Evolutionary conservation across 2,888 invertebrate genomes (phyloP), one percentile per base, ranked within the genome.

Genomic region (Metellina segmentata): DNA sequence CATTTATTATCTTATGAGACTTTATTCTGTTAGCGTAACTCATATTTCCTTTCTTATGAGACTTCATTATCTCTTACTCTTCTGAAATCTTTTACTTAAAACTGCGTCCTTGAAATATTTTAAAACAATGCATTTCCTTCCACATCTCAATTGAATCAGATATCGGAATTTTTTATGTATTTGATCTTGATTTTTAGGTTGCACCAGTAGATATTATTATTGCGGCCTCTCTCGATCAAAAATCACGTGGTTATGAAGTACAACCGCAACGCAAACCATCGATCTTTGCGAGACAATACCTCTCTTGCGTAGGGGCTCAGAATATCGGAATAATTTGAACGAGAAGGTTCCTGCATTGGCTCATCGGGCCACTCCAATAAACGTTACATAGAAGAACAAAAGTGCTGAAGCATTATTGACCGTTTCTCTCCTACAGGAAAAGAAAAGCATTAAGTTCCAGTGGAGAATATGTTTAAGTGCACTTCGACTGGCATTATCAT

Each of bases 401-500:
- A 61, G 61, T 61, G 61, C 61, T 16, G 61, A 61, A 16, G 61
- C 61, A 16, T 61, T 61, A 61, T 61, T 61, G 61, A 61, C 61
- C 61, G 61, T 16, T 61, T 61, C 16, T 9, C 61, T 61, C 61
- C 6, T 61, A 7, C 13, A 9, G 16, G 61, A 61, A 61, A 61
- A 61, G 16, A 61, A 61, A 61, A 61, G 11, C 61, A 61, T 61
- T 61, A 61, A 61, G 61, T 16, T 16, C 11, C 61, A 61, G 61
- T 16, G 61, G 11, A 61, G 61, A 61, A 61, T 61, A 61, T 61
- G 61, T 77, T 77, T 77, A 77, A 51, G 52, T 51, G 9, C 77
- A 2, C 51, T 49, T n/a, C 77, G 52, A 77, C n/a, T 61, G 61
- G 11, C 61, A 61, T 61, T n/a, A 75, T 75, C 75, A 48, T 75